Base-by-base conservation (phyloP, 2,113 vertebrate species). In the Polypterus senegalus region DNA sequence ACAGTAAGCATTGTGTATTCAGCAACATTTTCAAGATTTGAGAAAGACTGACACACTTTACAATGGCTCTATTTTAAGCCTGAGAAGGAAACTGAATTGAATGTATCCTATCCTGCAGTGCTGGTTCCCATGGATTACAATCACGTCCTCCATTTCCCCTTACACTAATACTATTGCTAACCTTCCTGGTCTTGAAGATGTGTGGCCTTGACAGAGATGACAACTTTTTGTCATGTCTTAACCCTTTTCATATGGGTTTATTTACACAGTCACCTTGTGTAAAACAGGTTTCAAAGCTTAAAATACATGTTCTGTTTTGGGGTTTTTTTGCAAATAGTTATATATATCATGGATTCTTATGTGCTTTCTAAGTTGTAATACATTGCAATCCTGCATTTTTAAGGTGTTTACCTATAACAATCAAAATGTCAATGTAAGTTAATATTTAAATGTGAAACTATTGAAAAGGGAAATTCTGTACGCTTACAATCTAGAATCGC, bases 51-150 rank as follows among this genome's bases (percentile, higher is more conserved):
- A 91, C 86, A 84, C 88, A 88, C 86, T 91, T 92, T 87, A 98
- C 96, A 98, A 98, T 97, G 88, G 91, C 83, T 88, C 93, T 98
- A 98, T 98, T 98, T 98, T 95, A 88, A 89, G 92, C 84, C 77
- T 67, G 85, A 81, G 88, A 85, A 97, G 96, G 96, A 98, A 98
- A 87, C 85, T 76, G 77, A 92, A 86, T 95, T 97, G 94, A 97
- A 97, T 98, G 93, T 95, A 91, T 92, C 89, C 91, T 95, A 97
- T 98, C 96, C 96, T 97, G 93, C 83, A 92, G 79, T 83, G 88
- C 83, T 79, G 78, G 93, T 98, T 98, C 94, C 93, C 96, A 98
- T 93, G 92, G 95, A 90, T 91, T 85, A 77, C 77, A 89, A 92
- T 86, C 91, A 91, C 88, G 87, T 93, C 91, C 88, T 83, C 85